Conservation (phyloP, 2,797 vertebrate genomes). For the Poeciliopsis turneri region DNA sequence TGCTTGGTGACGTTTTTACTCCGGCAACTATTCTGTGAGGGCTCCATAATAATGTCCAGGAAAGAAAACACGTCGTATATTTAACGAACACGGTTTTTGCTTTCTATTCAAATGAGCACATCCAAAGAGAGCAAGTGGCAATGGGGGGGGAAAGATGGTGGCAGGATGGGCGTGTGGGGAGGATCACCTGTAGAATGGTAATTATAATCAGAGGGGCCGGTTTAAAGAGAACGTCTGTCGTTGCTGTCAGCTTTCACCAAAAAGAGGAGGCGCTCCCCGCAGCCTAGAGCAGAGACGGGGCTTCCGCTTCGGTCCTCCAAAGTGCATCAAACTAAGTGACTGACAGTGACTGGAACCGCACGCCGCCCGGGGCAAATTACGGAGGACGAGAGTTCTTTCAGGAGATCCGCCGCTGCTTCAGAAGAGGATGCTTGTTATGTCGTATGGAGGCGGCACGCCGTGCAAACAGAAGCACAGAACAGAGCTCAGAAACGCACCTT, state of each 20-base stretch:
- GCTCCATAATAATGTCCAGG: slow-evolving; percentile 72
- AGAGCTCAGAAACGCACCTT: neutral
- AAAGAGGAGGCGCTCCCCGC: slow-evolving; percentile 45
- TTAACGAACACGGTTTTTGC: slow-evolving; percentile 63
- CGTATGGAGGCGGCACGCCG: slow-evolving; percentile 19
- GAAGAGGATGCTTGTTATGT: slow-evolving; percentile 41
- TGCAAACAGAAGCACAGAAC: slow-evolving; percentile 6
- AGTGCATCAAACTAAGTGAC: slow-evolving; percentile 72
- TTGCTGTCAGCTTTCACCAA: slow-evolving; percentile 56
- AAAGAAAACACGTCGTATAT: slow-evolving; percentile 75
- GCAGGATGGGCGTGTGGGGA: neutral
- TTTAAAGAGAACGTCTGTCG: slow-evolving; percentile 67
- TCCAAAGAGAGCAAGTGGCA: slow-evolving; percentile 51
- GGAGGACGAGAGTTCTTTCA: slow-evolving; percentile 39
- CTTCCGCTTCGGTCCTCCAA: slow-evolving; percentile 46
- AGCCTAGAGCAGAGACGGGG: slow-evolving; percentile 44
- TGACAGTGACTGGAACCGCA: slow-evolving; percentile 72
- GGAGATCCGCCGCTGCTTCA: slow-evolving; percentile 35
- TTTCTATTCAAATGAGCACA: slow-evolving; percentile 76
- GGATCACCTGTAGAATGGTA: slow-evolving; percentile 73
- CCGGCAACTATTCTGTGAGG: slow-evolving; percentile 65
- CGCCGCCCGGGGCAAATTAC: slow-evolving; percentile 62
- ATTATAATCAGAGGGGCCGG: slow-evolving; percentile 72
- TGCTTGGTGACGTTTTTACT: slow-evolving; percentile 75
- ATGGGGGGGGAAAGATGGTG: neutral